phyloP scores from a whole-genome alignment of 2,113 vertebrate genomes.

The Rhinoptilus africanus region DNA sequence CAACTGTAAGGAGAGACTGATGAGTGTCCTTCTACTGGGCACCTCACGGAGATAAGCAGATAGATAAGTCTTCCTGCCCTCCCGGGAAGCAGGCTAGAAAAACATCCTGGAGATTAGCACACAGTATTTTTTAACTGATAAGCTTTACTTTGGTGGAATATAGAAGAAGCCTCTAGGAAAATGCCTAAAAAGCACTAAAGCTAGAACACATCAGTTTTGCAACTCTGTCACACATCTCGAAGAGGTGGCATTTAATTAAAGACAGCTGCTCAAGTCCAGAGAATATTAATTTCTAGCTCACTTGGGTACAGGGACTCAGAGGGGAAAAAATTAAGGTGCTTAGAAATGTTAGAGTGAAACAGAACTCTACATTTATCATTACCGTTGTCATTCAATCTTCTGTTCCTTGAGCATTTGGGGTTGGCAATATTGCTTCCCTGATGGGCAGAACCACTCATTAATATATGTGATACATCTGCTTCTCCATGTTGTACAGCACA shows the following conservation, averaged over 20 bases:
- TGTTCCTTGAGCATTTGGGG: neutral
- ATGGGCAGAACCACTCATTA: slow-evolving; percentile 25
- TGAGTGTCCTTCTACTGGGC: neutral
- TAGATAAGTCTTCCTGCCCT: neutral
- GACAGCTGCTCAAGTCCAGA: neutral
- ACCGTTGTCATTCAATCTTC: neutral
- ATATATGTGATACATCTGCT: slow-evolving; percentile 14
- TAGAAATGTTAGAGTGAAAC: neutral
- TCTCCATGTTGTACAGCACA: neutral
- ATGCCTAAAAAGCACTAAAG: neutral
- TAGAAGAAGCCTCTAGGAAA: neutral
- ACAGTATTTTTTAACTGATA: neutral
- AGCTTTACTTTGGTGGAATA: neutral
- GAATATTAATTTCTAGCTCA: neutral
- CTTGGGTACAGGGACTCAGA: neutral
- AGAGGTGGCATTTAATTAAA: neutral
- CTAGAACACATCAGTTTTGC: neutral
- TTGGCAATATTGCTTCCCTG: slow-evolving; percentile 11
- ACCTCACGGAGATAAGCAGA: neutral
- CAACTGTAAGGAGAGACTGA: neutral
- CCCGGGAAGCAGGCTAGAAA: neutral
- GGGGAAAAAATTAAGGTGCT: neutral
- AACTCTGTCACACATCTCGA: neutral
- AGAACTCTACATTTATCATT: neutral
- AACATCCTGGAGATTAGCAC: neutral